phyloP scores from a whole-genome alignment of 2,797 vertebrate genomes.

The Cyprinella venusta region DNA sequence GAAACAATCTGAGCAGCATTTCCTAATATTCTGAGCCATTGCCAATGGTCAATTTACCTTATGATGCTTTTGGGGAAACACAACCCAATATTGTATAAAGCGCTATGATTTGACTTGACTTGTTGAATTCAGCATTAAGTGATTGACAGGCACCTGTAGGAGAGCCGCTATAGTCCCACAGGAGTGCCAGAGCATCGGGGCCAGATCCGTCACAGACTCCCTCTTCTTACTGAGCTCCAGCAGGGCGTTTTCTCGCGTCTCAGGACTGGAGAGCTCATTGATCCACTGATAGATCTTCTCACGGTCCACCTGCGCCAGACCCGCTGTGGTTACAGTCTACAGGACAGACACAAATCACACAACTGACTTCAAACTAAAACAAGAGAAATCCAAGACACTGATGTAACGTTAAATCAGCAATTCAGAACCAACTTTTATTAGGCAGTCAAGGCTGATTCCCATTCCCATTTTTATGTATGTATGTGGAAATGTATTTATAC shows the following conservation, averaged over 20 bases:
- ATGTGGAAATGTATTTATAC: background rate
- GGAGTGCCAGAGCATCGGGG: constrained; percentile 98
- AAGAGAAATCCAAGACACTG: background rate
- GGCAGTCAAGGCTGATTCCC: background rate
- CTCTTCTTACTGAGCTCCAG: constrained; percentile 98
- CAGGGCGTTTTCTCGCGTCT: constrained; percentile 95
- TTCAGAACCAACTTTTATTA: too few relatives aligned
- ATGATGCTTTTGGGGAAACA: too few relatives aligned
- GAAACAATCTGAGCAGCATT: too few relatives aligned
- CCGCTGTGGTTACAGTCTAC: constrained; percentile 91
- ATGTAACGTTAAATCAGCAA: background rate
- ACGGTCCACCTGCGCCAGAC: constrained; percentile 92
- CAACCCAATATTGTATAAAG: too few relatives aligned
- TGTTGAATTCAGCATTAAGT: background rate
- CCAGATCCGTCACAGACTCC: constrained; percentile 94
- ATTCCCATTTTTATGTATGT: background rate
- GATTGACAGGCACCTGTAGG: constrained; percentile 79
- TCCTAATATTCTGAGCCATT: too few relatives aligned
- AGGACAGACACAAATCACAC: background rate
- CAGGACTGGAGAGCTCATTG: constrained; percentile 96
- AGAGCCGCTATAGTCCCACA: constrained; percentile 97
- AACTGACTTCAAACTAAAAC: background rate
- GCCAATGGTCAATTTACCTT: too few relatives aligned
- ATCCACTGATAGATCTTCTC: constrained; percentile 99
- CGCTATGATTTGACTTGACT: too few relatives aligned